phyloP scores from a whole-genome alignment of 2,797 vertebrate species.

The Erethizon dorsatum region DNA sequence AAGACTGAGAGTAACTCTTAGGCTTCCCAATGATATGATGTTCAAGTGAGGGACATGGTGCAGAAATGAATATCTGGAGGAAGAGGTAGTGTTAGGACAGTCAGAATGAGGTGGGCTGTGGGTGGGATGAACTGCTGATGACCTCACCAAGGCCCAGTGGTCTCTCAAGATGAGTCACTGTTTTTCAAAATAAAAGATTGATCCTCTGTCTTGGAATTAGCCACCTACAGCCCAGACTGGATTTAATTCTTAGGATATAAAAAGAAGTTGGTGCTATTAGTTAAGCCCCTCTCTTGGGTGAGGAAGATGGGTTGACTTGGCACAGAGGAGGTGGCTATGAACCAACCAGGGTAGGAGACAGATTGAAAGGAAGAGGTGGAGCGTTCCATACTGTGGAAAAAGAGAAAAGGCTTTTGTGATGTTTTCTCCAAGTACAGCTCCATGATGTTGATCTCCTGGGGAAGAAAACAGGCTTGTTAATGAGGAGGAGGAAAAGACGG shows the following conservation, averaged over 20 bases:
- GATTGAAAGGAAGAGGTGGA: conserved; percentile 66
- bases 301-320: background rate
- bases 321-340: conserved; percentile 47
- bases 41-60: background rate
- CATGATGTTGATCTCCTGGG: conserved; percentile 49
- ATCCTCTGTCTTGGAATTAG: background rate
- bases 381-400: background rate
- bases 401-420: conserved; percentile 51
- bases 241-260: background rate
- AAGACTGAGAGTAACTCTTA: background rate
- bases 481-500: background rate
- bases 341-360: conserved; percentile 55
- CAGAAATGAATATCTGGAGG: background rate
- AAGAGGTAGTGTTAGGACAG: background rate
- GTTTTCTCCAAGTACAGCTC: accelerated
- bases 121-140: background rate
- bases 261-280: conserved; percentile 68
- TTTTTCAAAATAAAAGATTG: conserved; percentile 7
- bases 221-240: background rate
- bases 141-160: background rate
- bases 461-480: background rate
- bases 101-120: background rate
- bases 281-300: conserved; percentile 43
- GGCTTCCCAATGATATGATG: background rate
- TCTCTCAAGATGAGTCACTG: background rate